phyloP scores from a whole-genome alignment of 2,797 vertebrate species.

The Hoplostethus mediterraneus region DNA sequence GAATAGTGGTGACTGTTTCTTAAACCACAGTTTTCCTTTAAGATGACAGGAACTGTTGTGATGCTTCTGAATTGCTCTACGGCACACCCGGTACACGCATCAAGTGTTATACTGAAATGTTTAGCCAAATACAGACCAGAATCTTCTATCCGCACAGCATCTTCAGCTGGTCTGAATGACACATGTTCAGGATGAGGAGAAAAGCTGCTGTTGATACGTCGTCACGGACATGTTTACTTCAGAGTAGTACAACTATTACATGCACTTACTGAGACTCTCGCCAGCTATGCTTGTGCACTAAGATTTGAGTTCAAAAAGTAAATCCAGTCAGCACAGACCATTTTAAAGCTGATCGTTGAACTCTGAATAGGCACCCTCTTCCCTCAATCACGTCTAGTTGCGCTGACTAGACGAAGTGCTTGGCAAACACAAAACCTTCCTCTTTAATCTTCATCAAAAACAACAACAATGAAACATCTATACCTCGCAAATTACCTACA shows the following conservation, averaged over 20 bases:
- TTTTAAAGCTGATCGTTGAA: constrained; percentile 26
- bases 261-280: constrained; percentile 19
- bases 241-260: constrained; percentile 3
- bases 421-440: not conserved
- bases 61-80: not conserved
- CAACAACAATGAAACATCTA: no score
- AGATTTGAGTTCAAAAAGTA: constrained; percentile 23
- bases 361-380: constrained; percentile 15
- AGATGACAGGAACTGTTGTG: not conserved
- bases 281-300: not conserved
- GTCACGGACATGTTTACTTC: not conserved
- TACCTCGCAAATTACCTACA: not conserved
- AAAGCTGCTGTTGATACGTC: constrained; percentile 1
- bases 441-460: not conserved
- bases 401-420: not conserved
- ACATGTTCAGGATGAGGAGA: constrained; percentile 7
- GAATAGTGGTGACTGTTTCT: constrained; percentile 11
- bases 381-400: not conserved
- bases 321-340: constrained; percentile 26
- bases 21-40: constrained; percentile 9
- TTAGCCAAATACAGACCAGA: no score
- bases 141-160: not conserved
- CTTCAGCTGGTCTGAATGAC: constrained; percentile 10
- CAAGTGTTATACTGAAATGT: not conserved
- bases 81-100: not conserved